Conservation (phyloP, 30 jellyfish, hydroid and myxozoan genomes). For the Hydra vulgaris region DNA sequence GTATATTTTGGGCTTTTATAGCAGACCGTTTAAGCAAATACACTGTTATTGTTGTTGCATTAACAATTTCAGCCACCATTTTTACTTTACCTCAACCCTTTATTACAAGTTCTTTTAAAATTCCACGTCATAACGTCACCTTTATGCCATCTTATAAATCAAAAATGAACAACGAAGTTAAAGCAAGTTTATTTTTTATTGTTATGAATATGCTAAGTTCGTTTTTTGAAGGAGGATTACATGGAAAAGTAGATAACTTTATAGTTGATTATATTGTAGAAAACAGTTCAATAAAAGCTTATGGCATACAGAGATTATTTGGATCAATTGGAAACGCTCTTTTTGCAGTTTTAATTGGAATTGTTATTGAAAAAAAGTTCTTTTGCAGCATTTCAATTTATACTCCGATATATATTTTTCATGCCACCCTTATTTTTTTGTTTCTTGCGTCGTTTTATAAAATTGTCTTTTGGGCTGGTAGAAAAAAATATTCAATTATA, state of each 20-base stretch:
- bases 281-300: neutral
- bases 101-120: neutral
- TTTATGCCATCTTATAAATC: neutral
- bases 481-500: neutral
- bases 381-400: neutral
- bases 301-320: neutral
- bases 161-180: too few species aligned
- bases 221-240: neutral
- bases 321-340: neutral
- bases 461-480: neutral
- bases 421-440: neutral
- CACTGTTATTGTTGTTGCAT: neutral
- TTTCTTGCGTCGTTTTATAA: neutral
- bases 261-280: neutral
- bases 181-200: neutral
- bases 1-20: neutral
- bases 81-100: slow-evolving; percentile 1
- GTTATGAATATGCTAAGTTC: neutral
- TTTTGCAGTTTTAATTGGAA: neutral
- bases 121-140: neutral
- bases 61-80: neutral
- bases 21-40: neutral
- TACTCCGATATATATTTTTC: neutral
- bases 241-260: neutral
- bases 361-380: neutral